Evolutionary conservation across 2,113 vertebrate genomes (phyloP), one percentile per base, ranked within the genome.

Genomic region (Caranx ignobilis): DNA sequence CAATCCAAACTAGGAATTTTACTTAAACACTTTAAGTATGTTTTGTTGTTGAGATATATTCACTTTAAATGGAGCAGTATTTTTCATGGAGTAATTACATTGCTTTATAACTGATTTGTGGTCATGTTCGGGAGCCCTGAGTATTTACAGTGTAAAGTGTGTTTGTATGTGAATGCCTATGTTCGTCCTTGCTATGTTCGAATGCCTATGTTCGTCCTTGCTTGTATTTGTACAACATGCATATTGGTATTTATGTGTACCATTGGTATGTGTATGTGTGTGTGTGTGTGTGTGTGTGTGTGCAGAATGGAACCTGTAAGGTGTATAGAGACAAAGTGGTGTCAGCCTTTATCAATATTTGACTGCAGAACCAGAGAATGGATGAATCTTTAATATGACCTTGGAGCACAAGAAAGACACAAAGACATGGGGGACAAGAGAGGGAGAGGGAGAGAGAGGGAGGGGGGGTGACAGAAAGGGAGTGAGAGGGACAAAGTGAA

Each of bases 331-430:
- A 84, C 62, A 81, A 86, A 77, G 77, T 1, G 3, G 78, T 78
- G 89, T 89, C 89, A 92, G 76, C 63, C 71, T 87, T 81, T 87
- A 92, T 90, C 86, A 91, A 91, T 90, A 88, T 92, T 90, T 90
- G 89, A 92, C 84, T 84, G 82, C 79, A 79, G 75, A 84, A 84
- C 82, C 77, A 88, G 74, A 43, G 62, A 73, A 77, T 74, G 76
- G 66, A 90, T 91, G 84, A 92, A 92, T 88, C 84, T 85, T 92
- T 92, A 92, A 92, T 91, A 84, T 81, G 81, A 91, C 91, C 89
- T 91, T 92, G 88, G 59, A 84, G 76, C 79, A 57, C 60, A 68
- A 75, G 67, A 70, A 65, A 81, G 82, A 87, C 66, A 75, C 15
- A 10, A 75, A 87, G 64, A 86, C 70, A 79, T n/a, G 11, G n/a